phyloP scores from a whole-genome alignment of 2,888 invertebrate genomes.

The Norana najaformis region DNA sequence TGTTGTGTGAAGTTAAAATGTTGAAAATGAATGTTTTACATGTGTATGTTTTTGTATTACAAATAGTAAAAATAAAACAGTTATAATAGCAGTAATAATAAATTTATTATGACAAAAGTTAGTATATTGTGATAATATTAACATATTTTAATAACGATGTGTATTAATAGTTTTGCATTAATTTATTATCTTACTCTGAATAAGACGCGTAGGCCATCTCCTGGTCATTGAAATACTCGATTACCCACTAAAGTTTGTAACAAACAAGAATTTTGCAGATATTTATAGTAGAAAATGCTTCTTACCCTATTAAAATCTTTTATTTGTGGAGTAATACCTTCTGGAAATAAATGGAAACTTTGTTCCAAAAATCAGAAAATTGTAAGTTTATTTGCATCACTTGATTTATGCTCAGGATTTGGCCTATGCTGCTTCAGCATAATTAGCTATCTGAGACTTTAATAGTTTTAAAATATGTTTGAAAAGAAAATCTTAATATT shows the following conservation, averaged over 20 bases:
- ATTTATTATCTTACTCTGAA: not conserved
- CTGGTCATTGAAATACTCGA: not conserved
- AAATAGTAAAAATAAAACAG: no score
- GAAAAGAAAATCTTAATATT: not conserved
- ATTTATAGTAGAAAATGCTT: no score
- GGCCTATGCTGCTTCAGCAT: not conserved
- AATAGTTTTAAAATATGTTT: not conserved
- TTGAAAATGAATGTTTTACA: not conserved
- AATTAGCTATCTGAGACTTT: not conserved
- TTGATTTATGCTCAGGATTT: no score
- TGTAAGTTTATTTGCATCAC: not conserved
- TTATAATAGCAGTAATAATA: not conserved
- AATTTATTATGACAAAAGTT: not conserved
- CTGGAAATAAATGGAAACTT: not conserved
- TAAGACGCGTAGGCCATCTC: not conserved
- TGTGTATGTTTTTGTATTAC: not conserved
- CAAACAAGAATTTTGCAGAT: no score
- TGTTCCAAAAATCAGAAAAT: not conserved
- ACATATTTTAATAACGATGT: no score
- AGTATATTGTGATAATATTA: not conserved
- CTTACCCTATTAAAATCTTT: no score
- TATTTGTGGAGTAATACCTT: no score
- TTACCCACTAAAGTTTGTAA: not conserved
- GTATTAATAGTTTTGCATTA: no score
- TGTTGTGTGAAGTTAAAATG: not conserved